Evolutionary conservation across 2,113 vertebrate genomes (phyloP).

Genomic region (Myanophis thanlyinensis): DNA sequence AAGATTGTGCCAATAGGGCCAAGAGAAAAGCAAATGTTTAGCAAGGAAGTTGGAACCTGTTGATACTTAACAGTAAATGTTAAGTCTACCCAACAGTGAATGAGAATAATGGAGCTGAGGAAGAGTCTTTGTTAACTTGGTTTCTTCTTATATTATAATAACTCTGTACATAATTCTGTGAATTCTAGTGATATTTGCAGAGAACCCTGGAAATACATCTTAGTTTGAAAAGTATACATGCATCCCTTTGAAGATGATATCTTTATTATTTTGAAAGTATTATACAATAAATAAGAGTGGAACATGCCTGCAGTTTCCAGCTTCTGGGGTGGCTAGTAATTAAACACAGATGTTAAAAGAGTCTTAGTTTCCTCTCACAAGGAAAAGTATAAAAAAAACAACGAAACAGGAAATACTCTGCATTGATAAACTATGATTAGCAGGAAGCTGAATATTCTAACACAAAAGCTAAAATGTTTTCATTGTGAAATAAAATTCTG

Average conservation of each 20-base stretch:
- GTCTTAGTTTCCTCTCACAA: constrained; percentile 53
- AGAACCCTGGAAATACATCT: constrained; percentile 64
- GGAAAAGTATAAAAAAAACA: constrained; percentile 51
- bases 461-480: constrained; percentile 63
- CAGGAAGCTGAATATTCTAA: constrained; percentile 53
- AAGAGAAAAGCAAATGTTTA: constrained; percentile 62
- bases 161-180: constrained; percentile 65
- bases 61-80: constrained; percentile 64
- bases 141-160: constrained; percentile 69
- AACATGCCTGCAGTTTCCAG: constrained; percentile 61
- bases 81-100: constrained; percentile 44
- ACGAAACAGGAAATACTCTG: constrained; percentile 55
- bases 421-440: constrained; percentile 46
- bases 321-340: constrained; percentile 52
- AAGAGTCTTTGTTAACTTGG: constrained; percentile 46
- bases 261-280: constrained; percentile 55
- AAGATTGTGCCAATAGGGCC: constrained; percentile 35
- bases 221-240: constrained; percentile 65
- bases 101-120: constrained; percentile 36
- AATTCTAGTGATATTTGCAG: constrained; percentile 57
- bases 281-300: constrained; percentile 70
- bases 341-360: constrained; percentile 62
- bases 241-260: constrained; percentile 68
- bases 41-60: constrained; percentile 65
- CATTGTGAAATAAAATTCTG: constrained; percentile 71